Base-by-base conservation (phyloP, 2,797 vertebrate genomes). In the Hippocampus kuda region DNA sequence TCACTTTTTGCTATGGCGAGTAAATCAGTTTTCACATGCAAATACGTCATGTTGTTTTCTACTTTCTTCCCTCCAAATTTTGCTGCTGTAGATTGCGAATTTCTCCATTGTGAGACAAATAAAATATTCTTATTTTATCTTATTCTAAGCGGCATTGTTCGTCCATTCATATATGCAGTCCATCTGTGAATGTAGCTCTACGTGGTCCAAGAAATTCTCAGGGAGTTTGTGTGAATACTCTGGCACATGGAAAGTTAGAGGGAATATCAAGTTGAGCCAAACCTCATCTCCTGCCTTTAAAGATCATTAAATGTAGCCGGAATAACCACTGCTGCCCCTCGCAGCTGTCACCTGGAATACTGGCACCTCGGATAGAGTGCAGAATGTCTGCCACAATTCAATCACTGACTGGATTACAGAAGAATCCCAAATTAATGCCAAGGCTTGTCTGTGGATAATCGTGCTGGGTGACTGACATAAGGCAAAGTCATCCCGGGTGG, bases 271-370 rank as follows among this genome's bases (percentile, higher is more conserved):
- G 59, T 60, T 4, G 6, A 60, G 57, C 18, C 16, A 30, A 60
- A 26, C 4, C 26, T 27, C 11, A 59, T 59, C 24, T 57, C 56
- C 26, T 15, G 51, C 75, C 60, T 69, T 67, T 57, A 67, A 77
- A 78, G 82, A 85, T 83, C 79, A 73, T 67, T 73, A 63, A 15
- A 71, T 73, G 75, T 79, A 82, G 76, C 70, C 61, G 2, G 69
- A 66, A 75, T 70, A 34, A 65, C 65, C 63, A 30, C 6, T 70
- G 72, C 66, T 5, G 44, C 46, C 53, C 66, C 59, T 10, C 65
- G 59, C 87, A 86, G 84, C 87, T 86, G 84, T 86, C 82, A 85
- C 80, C 79, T 82, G 79, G 66, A 84, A 80, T 79, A 79, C 73
- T 34, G 65, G 57, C 49, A 59, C 72, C 71, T 66, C 49, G 69